Conservation (phyloP, 2,888 invertebrate species). For the Smittia aterrima region DNA sequence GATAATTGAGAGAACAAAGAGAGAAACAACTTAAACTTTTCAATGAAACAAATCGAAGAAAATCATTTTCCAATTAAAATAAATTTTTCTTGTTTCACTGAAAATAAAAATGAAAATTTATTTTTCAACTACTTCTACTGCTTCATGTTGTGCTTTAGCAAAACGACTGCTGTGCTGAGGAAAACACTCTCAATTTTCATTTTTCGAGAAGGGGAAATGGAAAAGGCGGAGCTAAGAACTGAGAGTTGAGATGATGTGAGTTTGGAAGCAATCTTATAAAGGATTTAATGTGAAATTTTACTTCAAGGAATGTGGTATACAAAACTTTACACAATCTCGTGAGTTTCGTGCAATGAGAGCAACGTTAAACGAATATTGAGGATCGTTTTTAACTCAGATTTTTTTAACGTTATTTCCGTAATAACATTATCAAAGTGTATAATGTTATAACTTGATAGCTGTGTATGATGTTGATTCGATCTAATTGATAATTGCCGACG, state of each 20-base stretch:
- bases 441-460: constrained; percentile 38
- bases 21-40: no score
- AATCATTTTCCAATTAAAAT: no score
- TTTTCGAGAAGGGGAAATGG: background rate
- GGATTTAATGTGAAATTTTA: constrained; percentile 29
- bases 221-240: background rate
- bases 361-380: constrained; percentile 34
- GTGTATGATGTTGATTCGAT: constrained; percentile 39
- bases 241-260: background rate
- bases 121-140: no score
- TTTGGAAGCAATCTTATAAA: background rate
- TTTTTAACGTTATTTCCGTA: constrained; percentile 29
- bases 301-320: background rate
- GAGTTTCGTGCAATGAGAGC: constrained; percentile 10
- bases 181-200: background rate
- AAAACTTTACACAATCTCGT: background rate
- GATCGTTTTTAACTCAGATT: constrained; percentile 39
- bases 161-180: background rate
- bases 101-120: no score
- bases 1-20: no score
- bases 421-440: constrained; percentile 36
- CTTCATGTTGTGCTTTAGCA: background rate
- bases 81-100: no score
- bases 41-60: no score
- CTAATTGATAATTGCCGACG: constrained; percentile 39